These are phyloP conservation scores for Venusia cambrica DNA, from an alignment of 2,888 invertebrate genomes.

Conservation along the genomic window DNA sequence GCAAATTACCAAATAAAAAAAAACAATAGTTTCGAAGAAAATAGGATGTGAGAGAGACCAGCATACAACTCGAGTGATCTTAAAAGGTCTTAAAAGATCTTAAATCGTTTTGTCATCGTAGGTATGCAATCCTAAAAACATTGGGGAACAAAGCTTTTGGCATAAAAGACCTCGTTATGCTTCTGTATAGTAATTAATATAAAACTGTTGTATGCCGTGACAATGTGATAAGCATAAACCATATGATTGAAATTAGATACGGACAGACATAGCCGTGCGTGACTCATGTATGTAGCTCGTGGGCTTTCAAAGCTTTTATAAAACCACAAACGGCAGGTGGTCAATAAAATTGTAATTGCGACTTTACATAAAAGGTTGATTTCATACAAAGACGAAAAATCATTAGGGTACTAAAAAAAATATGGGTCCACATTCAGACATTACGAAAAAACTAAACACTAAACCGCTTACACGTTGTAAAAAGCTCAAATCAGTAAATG, in stretches of 20 bases:
- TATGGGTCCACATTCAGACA: no score
- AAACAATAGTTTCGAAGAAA: no score
- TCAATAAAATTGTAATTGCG: constrained; percentile 7
- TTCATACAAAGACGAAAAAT: constrained; percentile 7
- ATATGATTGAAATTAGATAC: constrained; percentile 21
- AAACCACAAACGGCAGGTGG: constrained; percentile 3
- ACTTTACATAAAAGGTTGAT: constrained; percentile 4
- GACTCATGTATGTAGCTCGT: constrained; percentile 22
- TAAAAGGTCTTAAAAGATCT: no score
- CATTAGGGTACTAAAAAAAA: no score
- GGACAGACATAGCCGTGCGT: constrained; percentile 18
- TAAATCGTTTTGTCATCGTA: no score
- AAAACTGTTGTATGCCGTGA: constrained; percentile 10
- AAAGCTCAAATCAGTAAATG: constrained; percentile 19
- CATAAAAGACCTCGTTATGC: constrained; percentile 3
- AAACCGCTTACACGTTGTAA: constrained; percentile 17
- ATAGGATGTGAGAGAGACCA: no score
- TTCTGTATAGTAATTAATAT: constrained; percentile 10
- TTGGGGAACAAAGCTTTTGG: no score
- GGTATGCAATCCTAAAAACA: no score
- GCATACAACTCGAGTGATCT: no score
- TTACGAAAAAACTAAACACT: constrained; percentile 17
- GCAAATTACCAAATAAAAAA: no score
- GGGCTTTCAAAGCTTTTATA: constrained; percentile 15
- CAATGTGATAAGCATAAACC: constrained; percentile 15